Conservation (phyloP, 2,113 vertebrate species). For the Lycocorax pyrrhopterus region DNA sequence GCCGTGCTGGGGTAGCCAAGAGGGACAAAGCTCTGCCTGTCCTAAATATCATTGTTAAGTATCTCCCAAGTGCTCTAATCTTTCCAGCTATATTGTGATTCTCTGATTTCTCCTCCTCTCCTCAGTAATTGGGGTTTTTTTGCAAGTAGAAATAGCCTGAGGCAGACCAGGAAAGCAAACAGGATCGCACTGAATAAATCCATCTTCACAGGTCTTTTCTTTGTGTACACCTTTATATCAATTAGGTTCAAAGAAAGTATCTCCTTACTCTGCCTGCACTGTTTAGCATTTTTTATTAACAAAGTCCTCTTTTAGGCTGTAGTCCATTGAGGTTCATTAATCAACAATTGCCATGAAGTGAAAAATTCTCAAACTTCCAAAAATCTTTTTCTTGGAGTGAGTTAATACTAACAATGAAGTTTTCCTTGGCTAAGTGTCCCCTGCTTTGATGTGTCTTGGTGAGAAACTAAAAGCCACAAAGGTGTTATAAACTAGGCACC, state of each 20-base stretch:
- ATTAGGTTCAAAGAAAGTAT: slow-evolving; percentile 48
- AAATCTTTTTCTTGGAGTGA: slow-evolving; percentile 61
- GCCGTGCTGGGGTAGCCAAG: background rate
- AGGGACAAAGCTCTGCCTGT: background rate
- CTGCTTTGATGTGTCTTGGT: slow-evolving; percentile 63
- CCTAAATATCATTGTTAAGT: background rate
- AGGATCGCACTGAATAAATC: slow-evolving; percentile 28
- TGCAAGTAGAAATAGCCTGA: background rate
- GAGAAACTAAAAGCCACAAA: slow-evolving; percentile 54
- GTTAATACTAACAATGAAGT: slow-evolving; percentile 58
- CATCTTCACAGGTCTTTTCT: slow-evolving; percentile 18
- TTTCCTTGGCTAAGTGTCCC: slow-evolving; percentile 52
- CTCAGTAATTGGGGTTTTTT: background rate
- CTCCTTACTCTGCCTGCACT: slow-evolving; percentile 31
- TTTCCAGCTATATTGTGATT: background rate
- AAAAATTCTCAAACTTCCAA: slow-evolving; percentile 49
- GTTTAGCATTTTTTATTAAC: slow-evolving; percentile 60
- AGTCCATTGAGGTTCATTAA: slow-evolving; percentile 52
- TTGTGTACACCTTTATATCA: background rate
- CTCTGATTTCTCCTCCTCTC: slow-evolving; percentile 35
- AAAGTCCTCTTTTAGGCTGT: slow-evolving; percentile 63
- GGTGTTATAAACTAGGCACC: slow-evolving; percentile 39
- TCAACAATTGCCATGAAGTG: slow-evolving; percentile 46
- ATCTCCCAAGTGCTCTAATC: background rate
- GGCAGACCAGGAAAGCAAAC: background rate